Conservation (phyloP, 2,113 vertebrate genomes). For the Pitta sordida region DNA sequence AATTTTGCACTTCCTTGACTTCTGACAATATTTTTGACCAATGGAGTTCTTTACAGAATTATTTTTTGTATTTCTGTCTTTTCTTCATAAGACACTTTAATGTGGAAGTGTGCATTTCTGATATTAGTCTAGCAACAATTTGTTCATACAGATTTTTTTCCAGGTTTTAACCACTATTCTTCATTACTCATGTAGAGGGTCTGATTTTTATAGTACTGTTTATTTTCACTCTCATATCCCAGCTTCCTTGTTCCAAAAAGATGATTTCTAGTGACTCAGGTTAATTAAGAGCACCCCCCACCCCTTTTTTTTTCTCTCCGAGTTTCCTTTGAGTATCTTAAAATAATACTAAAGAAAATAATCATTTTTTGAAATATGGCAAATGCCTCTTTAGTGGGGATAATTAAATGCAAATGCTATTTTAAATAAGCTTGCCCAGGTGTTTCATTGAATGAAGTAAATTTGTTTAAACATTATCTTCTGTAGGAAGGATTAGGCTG, state of each 20-base stretch:
- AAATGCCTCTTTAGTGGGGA: neutral
- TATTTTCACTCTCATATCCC: neutral
- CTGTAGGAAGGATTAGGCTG: constrained; percentile 38
- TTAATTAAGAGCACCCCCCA: constrained; percentile 30
- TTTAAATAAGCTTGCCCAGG: constrained; percentile 51
- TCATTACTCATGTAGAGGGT: neutral
- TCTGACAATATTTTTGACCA: neutral
- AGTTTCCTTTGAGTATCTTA: constrained; percentile 9
- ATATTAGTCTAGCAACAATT: neutral
- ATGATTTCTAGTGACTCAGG: neutral
- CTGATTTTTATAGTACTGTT: constrained; percentile 10
- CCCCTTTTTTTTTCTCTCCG: neutral
- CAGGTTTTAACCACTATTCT: neutral
- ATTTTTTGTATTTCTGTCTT: neutral
- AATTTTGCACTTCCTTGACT: neutral
- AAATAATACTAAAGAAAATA: constrained; percentile 10
- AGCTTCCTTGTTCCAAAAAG: neutral
- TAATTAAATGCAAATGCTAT: constrained; percentile 55
- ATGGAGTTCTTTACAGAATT: neutral
- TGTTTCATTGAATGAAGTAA: constrained; percentile 31
- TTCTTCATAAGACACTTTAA: neutral
- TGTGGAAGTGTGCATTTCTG: neutral
- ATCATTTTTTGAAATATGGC: constrained; percentile 14
- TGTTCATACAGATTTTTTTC: neutral
- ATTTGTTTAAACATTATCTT: constrained; percentile 56